phyloP scores from a whole-genome alignment of 2,888 invertebrate species.

The Eupeodes latifasciatus region DNA sequence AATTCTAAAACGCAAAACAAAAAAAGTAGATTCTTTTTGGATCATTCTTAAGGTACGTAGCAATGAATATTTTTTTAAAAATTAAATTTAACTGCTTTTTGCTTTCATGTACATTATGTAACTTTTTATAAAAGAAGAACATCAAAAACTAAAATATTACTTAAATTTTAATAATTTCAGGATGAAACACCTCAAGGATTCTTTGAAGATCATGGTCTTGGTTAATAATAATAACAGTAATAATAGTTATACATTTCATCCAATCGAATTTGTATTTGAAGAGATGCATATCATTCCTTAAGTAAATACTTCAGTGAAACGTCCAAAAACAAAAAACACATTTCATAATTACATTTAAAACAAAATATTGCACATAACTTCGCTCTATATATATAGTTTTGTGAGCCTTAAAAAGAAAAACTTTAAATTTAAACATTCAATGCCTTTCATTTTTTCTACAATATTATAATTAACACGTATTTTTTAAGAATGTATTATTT shows the following conservation, averaged over 20 bases:
- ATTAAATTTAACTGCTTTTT: conserved; percentile 40
- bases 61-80: conserved; percentile 31
- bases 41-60: conserved; percentile 77
- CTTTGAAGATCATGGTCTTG: conserved; percentile 99
- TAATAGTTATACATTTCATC: background rate
- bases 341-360: conserved; percentile 37
- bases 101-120: conserved; percentile 46
- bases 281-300: conserved; percentile 44
- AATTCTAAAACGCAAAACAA: conserved; percentile 57
- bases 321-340: conserved; percentile 40
- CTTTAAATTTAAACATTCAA: conserved; percentile 3
- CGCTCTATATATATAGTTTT: background rate
- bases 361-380: conserved; percentile 5
- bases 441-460: background rate
- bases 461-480: background rate
- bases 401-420: conserved; percentile 16
- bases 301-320: conserved; percentile 33
- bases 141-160: conserved; percentile 33
- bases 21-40: conserved; percentile 52
- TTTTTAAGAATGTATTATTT: conserved; percentile 23
- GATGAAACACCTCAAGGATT: conserved; percentile 99
- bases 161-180: conserved; percentile 89
- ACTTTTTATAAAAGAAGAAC: background rate
- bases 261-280: conserved; percentile 5
- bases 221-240: conserved; percentile 86